These are phyloP conservation scores for Allygus modestus DNA, from an alignment of 2,888 invertebrate genomes.

Conservation along the genomic window DNA sequence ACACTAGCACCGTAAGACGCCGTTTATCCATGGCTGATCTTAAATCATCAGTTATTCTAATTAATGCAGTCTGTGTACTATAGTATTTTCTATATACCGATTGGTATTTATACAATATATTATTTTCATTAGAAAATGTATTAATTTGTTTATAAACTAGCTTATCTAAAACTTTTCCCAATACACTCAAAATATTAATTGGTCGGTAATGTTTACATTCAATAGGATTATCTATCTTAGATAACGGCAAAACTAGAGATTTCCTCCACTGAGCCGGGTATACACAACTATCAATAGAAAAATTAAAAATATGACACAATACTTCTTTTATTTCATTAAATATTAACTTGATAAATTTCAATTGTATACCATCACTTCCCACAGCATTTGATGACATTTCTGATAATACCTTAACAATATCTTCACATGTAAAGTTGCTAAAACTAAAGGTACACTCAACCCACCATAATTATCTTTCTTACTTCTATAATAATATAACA, in stretches of 20 bases:
- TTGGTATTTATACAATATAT: neutral
- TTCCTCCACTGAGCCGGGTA: constrained; percentile 8
- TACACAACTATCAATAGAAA: neutral
- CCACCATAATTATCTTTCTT: neutral
- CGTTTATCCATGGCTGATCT: constrained; percentile 14
- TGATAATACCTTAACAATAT: neutral
- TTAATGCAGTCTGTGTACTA: constrained; percentile 28
- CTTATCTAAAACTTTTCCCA: constrained; percentile 16
- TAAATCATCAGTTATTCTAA: constrained; percentile 6
- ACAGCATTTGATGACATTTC: constrained; percentile 3
- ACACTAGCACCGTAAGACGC: neutral
- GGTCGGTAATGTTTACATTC: constrained; percentile 17
- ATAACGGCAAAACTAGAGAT: neutral
- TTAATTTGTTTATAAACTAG: neutral
- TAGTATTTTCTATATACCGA: constrained; percentile 7
- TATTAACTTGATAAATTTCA: constrained; percentile 7
- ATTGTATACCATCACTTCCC: neutral
- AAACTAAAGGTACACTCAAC: neutral
- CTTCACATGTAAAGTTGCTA: neutral
- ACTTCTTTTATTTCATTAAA: constrained; percentile 10
- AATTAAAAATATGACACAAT: constrained; percentile 33
- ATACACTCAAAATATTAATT: constrained; percentile 6
- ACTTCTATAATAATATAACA: neutral
- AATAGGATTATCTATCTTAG: neutral
- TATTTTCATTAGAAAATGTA: neutral